phyloP scores from a whole-genome alignment of 2,797 vertebrate genomes.

The Bucorvus abyssinicus region DNA sequence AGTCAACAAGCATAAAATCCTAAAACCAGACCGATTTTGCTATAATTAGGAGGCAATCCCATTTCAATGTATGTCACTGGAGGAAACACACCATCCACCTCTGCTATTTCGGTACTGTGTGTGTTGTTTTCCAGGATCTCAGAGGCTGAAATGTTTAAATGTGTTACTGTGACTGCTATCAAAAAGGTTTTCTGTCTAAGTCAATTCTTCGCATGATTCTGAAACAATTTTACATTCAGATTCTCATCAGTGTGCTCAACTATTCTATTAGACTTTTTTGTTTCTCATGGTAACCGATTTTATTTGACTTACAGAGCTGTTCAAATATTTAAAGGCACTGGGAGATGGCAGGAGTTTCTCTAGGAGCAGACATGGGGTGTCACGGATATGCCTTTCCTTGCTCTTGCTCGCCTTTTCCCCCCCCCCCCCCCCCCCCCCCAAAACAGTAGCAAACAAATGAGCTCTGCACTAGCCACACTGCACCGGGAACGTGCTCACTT shows the following conservation, averaged over 20 bases:
- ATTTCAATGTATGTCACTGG: neutral
- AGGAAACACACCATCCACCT: neutral
- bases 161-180: neutral
- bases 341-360: conserved; percentile 70
- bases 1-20: conserved; percentile 23
- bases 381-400: conserved; percentile 57
- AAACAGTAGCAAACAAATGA: conserved; percentile 40
- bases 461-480: neutral
- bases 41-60: neutral
- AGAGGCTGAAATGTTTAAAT: conserved; percentile 31
- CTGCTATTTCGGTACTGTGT: neutral
- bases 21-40: neutral
- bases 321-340: conserved; percentile 68
- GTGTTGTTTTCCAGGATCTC: conserved; percentile 31
- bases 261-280: conserved; percentile 62
- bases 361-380: conserved; percentile 62
- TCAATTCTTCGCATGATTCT: neutral
- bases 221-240: neutral
- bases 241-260: conserved; percentile 24
- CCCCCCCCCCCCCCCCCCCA: neutral
- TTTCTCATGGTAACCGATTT: conserved; percentile 71
- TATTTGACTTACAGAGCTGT: conserved; percentile 63
- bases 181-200: conserved; percentile 21
- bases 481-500: conserved; percentile 17
- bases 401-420: neutral